Evolutionary conservation across 2,888 invertebrate genomes (phyloP), one percentile per base, ranked within the genome.

Genomic region (Notocelia uddmanniana): DNA sequence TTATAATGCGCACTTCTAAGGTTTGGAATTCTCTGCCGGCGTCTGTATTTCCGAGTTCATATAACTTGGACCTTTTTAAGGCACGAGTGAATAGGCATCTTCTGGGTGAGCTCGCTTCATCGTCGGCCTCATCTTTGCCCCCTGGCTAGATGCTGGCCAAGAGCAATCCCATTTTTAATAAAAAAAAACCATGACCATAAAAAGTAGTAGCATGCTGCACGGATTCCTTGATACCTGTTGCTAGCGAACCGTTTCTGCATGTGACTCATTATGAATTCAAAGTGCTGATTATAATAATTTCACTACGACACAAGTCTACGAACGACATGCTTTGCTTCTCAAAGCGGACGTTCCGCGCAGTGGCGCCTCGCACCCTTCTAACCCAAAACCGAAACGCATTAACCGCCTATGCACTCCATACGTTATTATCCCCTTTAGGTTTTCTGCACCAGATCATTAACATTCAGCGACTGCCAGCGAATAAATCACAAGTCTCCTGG

Each of bases 401-500:
- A 64, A 64, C 37, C 37, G 23, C 37, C 37, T 37, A 15, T 23
- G 21, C 37, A n/a, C 21, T 64, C 23, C 37, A n/a, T 54, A 64
- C 52, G n/a, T n/a, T 37, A 15, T 37, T 64, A 54, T 15, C 10
- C 21, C 52, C 13, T 37, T 23, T 21, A 10, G 37, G 11, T n/a
- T 45, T 26, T 11, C n/a, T 26, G 48, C 48, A 68, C 58, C 48
- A 68, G 74, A 83, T 83, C 81, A 84, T 90, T 89, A 88, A 79
- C 81, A 89, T 89, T 85, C 86, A 83, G 69, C 75, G 59, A 64
- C 73, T 80, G 84, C 80, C 79, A 81, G 78, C 75, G 75, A 81
- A 90, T 90, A 83, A 85, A 88, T 89, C 83, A 89, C 78, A 75
- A 74, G 78, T 82, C 83, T 85, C 85, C 84, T 85, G 88, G 85